Conservation (phyloP, 2,797 vertebrate species). For the Miichthys miiuy region DNA sequence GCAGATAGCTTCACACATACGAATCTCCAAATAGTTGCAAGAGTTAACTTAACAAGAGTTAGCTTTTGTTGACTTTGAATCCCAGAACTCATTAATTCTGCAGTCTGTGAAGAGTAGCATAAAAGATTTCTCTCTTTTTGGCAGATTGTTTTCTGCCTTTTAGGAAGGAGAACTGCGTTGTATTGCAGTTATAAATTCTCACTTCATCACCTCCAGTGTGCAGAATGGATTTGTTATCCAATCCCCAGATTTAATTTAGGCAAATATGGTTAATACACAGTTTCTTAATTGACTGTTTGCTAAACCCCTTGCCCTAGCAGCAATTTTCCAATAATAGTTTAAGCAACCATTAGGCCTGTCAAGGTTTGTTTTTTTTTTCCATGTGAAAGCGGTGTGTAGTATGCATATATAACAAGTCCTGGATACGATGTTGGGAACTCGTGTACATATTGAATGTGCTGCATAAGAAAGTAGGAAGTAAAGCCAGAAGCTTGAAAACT, state of each 20-base stretch:
- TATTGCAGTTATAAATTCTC: slow-evolving; percentile 4
- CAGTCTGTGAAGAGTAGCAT: background rate
- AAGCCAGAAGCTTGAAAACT: no score
- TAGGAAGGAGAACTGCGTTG: background rate
- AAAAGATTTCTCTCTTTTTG: slow-evolving; percentile 23
- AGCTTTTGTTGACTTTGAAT: slow-evolving; percentile 38
- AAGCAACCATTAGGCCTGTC: background rate
- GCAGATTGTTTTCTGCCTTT: slow-evolving; percentile 10
- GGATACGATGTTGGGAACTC: no score
- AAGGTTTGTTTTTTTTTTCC: background rate
- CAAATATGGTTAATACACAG: background rate
- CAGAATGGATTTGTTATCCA: slow-evolving; percentile 17
- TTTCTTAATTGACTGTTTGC: background rate
- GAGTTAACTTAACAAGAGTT: slow-evolving; percentile 28
- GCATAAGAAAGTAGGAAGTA: no score
- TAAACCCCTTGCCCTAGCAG: background rate
- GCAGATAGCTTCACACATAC: slow-evolving; percentile 10
- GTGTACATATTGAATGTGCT: no score
- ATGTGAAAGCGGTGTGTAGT: background rate
- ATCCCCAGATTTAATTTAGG: slow-evolving; percentile 1
- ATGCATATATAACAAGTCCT: no score
- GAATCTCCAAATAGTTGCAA: slow-evolving; percentile 40
- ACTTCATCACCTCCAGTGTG: slow-evolving; percentile 17
- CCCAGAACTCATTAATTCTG: slow-evolving; percentile 24
- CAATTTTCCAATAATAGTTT: background rate